A percentile compares a stretch with the other conserved stretches of the same genome.
Conservation (phyloP, 2,797 vertebrate genomes). For the Catharus ustulatus region DNA sequence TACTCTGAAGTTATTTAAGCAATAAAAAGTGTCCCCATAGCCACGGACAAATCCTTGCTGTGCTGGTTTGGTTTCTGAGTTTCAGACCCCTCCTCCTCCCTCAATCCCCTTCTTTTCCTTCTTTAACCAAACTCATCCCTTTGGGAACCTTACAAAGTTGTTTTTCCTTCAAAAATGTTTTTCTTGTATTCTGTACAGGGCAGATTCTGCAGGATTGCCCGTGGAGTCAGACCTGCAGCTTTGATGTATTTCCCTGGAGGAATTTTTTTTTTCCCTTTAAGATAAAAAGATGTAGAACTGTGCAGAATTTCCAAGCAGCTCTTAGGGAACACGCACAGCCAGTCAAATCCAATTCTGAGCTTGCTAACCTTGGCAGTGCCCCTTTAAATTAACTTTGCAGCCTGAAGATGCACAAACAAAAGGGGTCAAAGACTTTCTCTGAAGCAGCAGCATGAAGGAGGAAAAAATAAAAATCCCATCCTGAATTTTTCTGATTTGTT, state of each 20-base stretch:
- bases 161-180: not conserved
- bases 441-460: not conserved
- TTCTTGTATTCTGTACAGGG: not conserved
- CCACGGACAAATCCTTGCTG: not conserved
- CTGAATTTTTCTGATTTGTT: not conserved
- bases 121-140: not conserved
- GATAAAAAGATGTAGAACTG: not conserved
- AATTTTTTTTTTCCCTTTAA: not conserved
- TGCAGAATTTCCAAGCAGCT: not conserved
- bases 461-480: not conserved
- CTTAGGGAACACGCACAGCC: not conserved
- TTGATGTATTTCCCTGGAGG: not conserved
- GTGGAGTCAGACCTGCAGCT: not conserved
- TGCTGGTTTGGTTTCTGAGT: not conserved
- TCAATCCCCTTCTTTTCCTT: not conserved
- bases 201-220: not conserved
- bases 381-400: conserved; percentile 9
- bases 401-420: not conserved
- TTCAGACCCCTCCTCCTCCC: not conserved
- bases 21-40: not conserved
- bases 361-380: not conserved
- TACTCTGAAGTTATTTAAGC: not conserved
- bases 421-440: not conserved
- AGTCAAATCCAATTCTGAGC: conserved; percentile 9
- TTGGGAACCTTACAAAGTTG: not conserved